Base-by-base conservation (phyloP, 2,888 invertebrate genomes). In the Coleophora flavipennella region DNA sequence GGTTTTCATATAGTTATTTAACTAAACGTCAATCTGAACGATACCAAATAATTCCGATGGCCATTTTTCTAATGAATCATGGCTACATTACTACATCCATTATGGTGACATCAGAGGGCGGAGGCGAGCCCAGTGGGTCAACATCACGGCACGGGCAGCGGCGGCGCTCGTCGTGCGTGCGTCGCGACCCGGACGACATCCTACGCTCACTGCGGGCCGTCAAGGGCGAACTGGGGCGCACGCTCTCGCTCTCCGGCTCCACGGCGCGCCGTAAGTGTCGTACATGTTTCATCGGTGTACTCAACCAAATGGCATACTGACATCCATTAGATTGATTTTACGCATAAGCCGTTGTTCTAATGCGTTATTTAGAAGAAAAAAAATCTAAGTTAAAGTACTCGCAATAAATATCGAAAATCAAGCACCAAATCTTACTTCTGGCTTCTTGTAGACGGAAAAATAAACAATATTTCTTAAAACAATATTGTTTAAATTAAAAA, bases 101-200 rank as follows among this genome's bases (percentile, higher is more conserved):
- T 3, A 12, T 9, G 11, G 13, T 13, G 9, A 12, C 4, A 7
- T 12, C 32, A 47, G 44, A 45, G 31, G 53, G 56, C 53, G 52
- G 45, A 47, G 53, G 70, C 77, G 64, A 47, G 76, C 59, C 59
- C 55, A 58, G 60, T 53, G 31, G 58, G 34, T 58, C 57, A 44
- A 74, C 71, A 46, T 76, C 83, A 44, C 74, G 79, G 6, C 78
- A 81, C 53, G 66, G 47, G 48, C 92, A 93, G 59, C 86, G 94
- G 41, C 89, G 94, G 31, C 88, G 94, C 42, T 94, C 94, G 55
- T 94, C 93, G 41, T 91, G 92, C 65, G 91, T 92, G 33, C 89
- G 93, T 32, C 89, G 93, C 54, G 93, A 94, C 75, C 93, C 93
- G 1, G 94, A 94, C 67, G 94, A 94, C 75, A 92, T 94, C 56